These are phyloP conservation scores for Bettongia penicillata DNA, from an alignment of 2,113 vertebrate species.

Conservation along the genomic window DNA sequence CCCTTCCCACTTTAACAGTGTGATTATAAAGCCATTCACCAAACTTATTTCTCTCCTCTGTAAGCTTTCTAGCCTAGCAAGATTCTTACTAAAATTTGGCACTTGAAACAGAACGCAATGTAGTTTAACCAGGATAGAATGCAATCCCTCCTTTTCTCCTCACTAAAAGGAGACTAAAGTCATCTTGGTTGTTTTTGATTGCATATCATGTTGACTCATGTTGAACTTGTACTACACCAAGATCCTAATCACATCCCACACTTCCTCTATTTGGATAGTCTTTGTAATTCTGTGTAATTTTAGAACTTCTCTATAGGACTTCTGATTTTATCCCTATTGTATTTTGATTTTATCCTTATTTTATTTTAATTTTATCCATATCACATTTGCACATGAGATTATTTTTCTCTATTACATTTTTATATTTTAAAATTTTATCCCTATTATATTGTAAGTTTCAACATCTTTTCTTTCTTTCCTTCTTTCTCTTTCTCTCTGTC, in stretches of 20 bases:
- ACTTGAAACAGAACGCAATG: background rate
- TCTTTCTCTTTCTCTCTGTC: too few species aligned
- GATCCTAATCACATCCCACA: background rate
- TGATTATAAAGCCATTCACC: background rate
- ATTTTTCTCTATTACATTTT: background rate
- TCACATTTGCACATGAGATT: background rate
- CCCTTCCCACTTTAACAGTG: background rate
- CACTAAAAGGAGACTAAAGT: too few species aligned
- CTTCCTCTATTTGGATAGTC: background rate
- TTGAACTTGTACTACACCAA: background rate
- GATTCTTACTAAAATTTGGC: background rate
- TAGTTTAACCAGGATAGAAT: background rate
- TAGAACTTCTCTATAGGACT: background rate
- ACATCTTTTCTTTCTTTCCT: background rate
- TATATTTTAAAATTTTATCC: background rate
- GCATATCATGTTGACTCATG: background rate
- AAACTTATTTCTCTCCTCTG: background rate
- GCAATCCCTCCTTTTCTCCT: background rate
- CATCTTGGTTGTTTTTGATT: background rate
- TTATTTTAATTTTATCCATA: background rate
- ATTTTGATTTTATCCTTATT: background rate
- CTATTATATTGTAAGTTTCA: background rate
- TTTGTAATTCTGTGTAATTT: background rate
- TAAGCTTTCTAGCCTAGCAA: background rate
- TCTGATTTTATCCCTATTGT: background rate